Evolutionary conservation across 2,113 vertebrate genomes (phyloP).

Genomic region (Pardalotus punctatus): DNA sequence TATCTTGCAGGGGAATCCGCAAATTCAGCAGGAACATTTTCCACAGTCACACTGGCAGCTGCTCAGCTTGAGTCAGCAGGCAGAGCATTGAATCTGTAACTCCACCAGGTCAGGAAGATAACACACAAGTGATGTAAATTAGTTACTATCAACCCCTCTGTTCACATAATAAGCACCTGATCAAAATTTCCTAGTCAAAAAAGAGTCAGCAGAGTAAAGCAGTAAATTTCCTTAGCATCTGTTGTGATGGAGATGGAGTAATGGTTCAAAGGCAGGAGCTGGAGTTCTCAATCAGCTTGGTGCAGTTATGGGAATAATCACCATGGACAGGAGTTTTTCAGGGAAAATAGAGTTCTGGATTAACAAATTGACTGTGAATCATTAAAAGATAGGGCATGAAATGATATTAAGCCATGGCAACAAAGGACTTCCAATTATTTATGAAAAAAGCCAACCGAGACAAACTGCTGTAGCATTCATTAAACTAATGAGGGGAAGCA

Average conservation of each 20-base stretch:
- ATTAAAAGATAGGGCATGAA: conserved; percentile 54
- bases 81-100: not conserved
- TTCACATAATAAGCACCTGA: not conserved
- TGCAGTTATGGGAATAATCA: conserved; percentile 14
- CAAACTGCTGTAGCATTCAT: conserved; percentile 47
- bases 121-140: not conserved
- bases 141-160: not conserved
- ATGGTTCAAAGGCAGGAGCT: not conserved
- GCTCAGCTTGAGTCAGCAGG: not conserved
- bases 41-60: not conserved
- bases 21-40: not conserved
- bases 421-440: conserved; percentile 60
- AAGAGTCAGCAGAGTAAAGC: not conserved
- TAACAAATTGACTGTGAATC: conserved; percentile 37
- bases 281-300: not conserved
- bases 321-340: not conserved
- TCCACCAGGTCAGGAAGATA: not conserved
- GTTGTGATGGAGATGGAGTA: not conserved
- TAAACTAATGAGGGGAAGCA: conserved; percentile 59
- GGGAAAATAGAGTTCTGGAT: conserved; percentile 28
- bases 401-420: conserved; percentile 28
- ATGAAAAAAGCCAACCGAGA: conserved; percentile 56
- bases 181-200: not conserved
- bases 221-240: conserved; percentile 2
- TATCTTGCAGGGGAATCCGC: not conserved